Base-by-base conservation (phyloP, 2,888 invertebrate species). In the Drosophila nr. perissopoda region DNA sequence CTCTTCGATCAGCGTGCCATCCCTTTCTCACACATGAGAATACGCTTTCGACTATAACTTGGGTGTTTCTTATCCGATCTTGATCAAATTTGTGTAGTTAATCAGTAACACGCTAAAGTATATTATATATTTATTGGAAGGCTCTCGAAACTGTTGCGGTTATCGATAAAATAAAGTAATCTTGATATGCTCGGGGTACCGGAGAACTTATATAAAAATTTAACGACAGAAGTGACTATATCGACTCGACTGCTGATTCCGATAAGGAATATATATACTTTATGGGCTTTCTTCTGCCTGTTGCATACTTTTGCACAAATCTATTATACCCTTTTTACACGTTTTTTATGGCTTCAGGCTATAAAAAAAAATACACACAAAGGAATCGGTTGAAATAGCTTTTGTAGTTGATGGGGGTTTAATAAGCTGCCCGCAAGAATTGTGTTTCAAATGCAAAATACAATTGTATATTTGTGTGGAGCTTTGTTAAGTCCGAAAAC, bases 351-450 rank as follows among this genome's bases (percentile, higher is more conserved):
- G 16, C 8, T 45, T 45, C 45, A 45, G 25, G 45, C 45, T 45
- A 45, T 25, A 66, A 21, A 51, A 13, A 31, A 27, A 25, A 16
- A 40, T 31, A 40, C 11, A 36, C 48, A 68, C 59, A 76, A 76
- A 61, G 57, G 63, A 38, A 57, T 66, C 48, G 40, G 27, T 33
- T 40, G 18, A 45, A 52, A 18, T 29, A n/a, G 29, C 29, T 29
- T 40, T 42, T 42, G 18, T 49, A 51, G 63, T 38, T 60, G 66
- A 66, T 63, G 61, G 66, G 48, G 54, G 78, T 54, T 64, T 77
- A 77, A 77, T 77, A 77, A 77, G 69, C 62, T 67, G 63, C 48
- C 69, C 69, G 51, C 60, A 57, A 29, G 62, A 60, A 73, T 69
- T 65, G 58, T 29, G 27, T 65, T 51, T 49, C n/a, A 34, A 52